phyloP scores from a whole-genome alignment of 2,113 vertebrate genomes.

The Hippocampus mohnikei region DNA sequence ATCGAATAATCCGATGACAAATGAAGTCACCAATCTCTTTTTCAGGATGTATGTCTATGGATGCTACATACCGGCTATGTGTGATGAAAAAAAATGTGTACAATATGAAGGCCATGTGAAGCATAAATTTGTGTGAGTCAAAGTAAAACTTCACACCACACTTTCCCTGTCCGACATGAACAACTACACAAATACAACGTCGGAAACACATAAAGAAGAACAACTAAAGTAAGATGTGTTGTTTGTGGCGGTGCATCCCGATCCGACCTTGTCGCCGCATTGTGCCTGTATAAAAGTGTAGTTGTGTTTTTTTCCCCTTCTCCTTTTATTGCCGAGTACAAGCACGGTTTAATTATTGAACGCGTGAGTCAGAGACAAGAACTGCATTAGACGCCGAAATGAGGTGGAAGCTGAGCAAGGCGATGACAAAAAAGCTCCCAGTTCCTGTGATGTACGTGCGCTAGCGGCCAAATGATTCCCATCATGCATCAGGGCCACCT shows the following conservation, averaged over 20 bases:
- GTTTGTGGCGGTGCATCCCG: slow-evolving; percentile 25
- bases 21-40: no score
- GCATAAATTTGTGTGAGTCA: no score
- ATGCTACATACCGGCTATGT: no score
- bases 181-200: slow-evolving; percentile 4
- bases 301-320: slow-evolving; percentile 42
- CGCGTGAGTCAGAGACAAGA: slow-evolving; percentile 14
- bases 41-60: no score
- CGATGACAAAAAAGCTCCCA: slow-evolving; percentile 4
- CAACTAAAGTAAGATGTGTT: slow-evolving; percentile 39
- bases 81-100: no score
- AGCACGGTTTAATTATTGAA: slow-evolving; percentile 59
- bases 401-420: slow-evolving; percentile 31
- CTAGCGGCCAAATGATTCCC: slow-evolving; percentile 31
- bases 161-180: slow-evolving; percentile 10
- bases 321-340: background rate
- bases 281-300: slow-evolving; percentile 63
- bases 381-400: slow-evolving; percentile 42
- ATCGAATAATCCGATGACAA: no score
- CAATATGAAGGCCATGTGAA: no score
- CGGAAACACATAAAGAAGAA: slow-evolving; percentile 36
- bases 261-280: slow-evolving; percentile 51
- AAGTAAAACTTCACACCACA: no score
- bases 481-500: background rate
- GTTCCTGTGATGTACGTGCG: background rate